phyloP scores from a whole-genome alignment of 2,113 vertebrate species.

The Actenoides lindsayi region DNA sequence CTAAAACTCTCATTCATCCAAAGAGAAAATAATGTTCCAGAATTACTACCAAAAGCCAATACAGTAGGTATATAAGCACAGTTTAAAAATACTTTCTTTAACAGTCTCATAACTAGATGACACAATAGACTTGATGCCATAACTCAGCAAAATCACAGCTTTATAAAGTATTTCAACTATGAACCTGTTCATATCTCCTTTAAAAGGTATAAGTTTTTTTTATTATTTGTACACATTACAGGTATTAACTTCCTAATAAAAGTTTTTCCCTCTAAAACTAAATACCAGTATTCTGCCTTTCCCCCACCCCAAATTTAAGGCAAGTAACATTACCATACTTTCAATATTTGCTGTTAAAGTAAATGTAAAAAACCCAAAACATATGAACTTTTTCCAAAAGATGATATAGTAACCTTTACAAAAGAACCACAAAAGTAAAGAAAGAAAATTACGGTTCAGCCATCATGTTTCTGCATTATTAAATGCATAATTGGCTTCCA shows the following conservation, averaged over 20 bases:
- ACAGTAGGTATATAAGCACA: background rate
- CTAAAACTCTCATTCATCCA: background rate
- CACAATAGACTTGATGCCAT: background rate
- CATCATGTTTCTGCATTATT: background rate
- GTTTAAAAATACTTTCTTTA: background rate
- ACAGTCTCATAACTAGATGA: background rate
- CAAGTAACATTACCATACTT: conserved; percentile 17
- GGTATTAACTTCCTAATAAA: background rate
- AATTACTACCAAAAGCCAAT: background rate
- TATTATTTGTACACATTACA: background rate
- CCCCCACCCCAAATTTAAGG: background rate
- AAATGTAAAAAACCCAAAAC: background rate
- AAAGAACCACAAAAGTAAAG: conserved; percentile 25
- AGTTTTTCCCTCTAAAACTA: background rate
- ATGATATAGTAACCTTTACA: conserved; percentile 43
- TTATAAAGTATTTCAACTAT: background rate
- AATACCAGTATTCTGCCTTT: background rate
- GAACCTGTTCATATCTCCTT: background rate
- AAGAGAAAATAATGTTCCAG: background rate
- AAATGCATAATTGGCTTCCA: conserved; percentile 13
- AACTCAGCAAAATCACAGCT: background rate
- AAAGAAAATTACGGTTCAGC: background rate
- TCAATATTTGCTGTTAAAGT: conserved; percentile 27
- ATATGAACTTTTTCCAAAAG: background rate
- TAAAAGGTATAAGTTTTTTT: background rate